Percentiles rank a stretch among this genome's conserved stretches.
Evolutionary conservation across 2,888 invertebrate genomes (phyloP).

Genomic region (Sialis lutaria): DNA sequence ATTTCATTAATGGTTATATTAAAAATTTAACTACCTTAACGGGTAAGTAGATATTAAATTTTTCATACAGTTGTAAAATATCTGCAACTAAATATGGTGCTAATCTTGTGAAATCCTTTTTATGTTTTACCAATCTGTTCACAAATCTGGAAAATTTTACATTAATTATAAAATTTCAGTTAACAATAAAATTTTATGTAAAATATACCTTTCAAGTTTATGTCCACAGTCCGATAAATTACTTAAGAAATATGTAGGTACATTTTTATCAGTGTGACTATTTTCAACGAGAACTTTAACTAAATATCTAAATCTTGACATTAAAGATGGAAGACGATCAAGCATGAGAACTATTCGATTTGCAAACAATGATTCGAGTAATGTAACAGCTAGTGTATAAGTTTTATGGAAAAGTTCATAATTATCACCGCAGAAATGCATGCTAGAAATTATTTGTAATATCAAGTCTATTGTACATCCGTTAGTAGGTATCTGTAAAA

Average conservation of each 20-base stretch:
- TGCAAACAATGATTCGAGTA: slow-evolving; percentile 19
- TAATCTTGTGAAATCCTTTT: slow-evolving; percentile 25
- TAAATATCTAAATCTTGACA: slow-evolving; percentile 20
- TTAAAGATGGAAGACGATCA: slow-evolving; percentile 21
- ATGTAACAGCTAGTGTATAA: slow-evolving; percentile 12
- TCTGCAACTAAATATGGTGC: slow-evolving; percentile 28
- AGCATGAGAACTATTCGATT: slow-evolving; percentile 18
- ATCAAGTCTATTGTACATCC: slow-evolving; percentile 16
- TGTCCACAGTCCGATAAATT: slow-evolving; percentile 21
- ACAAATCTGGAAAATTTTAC: slow-evolving; percentile 14
- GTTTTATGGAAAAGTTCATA: slow-evolving; percentile 12
- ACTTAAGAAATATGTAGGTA: slow-evolving; percentile 9
- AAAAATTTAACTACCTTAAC: slow-evolving; percentile 23
- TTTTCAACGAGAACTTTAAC: slow-evolving; percentile 10
- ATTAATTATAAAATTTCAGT: neutral
- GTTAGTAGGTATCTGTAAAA: neutral
- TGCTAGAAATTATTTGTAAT: slow-evolving; percentile 14
- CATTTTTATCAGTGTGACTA: slow-evolving; percentile 6
- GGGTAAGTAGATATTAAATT: slow-evolving; percentile 23
- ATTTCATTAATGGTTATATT: neutral
- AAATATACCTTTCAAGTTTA: slow-evolving; percentile 19
- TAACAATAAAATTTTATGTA: neutral
- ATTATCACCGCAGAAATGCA: slow-evolving; percentile 10
- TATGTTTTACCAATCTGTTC: slow-evolving; percentile 18
- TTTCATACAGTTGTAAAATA: slow-evolving; percentile 27